Base-by-base conservation (phyloP, 2,797 vertebrate genomes). In the Catamblyrhynchus diadema region DNA sequence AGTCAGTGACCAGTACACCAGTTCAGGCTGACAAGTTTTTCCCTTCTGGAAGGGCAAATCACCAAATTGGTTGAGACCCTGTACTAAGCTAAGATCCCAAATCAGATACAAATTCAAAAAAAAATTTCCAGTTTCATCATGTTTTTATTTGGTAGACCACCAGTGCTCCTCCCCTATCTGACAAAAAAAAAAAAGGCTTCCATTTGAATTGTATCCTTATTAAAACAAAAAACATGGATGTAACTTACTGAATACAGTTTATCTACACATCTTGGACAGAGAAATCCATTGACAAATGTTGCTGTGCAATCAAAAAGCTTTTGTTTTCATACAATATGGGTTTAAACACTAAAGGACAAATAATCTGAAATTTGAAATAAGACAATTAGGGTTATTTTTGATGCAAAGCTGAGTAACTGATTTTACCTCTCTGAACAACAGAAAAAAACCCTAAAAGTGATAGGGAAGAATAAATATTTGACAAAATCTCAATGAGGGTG, bases 121-220 rank as follows among this genome's bases (percentile, higher is more conserved):
- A 9, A 0, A 5, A 2, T 24, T 60, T 48, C 13, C 21, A 42
- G 4, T 60, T 90, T 41, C 25, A 24, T 41, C 1, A 12, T 45
- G n/a, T 23, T 42, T 70, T 85, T 17, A 59, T 53, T 81, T 64
- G 18, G 14, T 27, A 81, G 37, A 66, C 12, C 44, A 70, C 6
- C 21, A 56, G 18, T 12, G 7, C 33, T 37, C 14, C 13, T 23
- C 3, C 0, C 1, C 14, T 3, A 4, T 8, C 32, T n/a, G 17
- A 81, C 48, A 33, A 79, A 37, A 79, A 37, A 37, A 79, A 37
- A 35, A 39, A 48, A 28, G 4, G 9, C 7, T 56, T 51, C 7
- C 3, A 45, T 81, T 47, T 48, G 24, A 80, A 70, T 28, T 30
- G 27, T 6, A 81, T 83, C 14, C 30, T 78, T 62, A 66, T 9